phyloP scores from a whole-genome alignment of 2,888 invertebrate genomes.

The Tenodera sinensis region DNA sequence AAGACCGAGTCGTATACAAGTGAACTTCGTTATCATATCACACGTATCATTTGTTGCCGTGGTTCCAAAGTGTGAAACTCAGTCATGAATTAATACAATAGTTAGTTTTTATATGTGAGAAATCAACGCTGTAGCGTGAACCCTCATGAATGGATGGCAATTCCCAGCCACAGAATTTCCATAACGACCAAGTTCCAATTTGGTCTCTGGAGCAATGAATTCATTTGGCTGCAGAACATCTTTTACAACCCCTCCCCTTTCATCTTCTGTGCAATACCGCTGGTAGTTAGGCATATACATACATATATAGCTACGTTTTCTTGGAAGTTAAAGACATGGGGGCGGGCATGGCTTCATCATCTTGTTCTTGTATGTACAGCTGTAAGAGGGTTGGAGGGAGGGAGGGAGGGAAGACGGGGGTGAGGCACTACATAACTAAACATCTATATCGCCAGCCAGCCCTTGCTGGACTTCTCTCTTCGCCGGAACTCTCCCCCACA shows the following conservation, averaged over 20 bases:
- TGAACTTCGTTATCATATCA: too few relatives aligned
- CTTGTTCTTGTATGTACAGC: background rate
- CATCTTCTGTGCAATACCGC: background rate
- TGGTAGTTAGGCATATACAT: background rate
- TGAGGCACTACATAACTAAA: background rate
- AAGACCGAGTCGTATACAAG: too few relatives aligned
- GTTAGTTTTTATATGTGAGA: background rate
- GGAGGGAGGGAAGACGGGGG: too few relatives aligned
- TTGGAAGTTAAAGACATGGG: background rate
- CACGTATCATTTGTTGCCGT: too few relatives aligned
- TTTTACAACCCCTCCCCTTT: background rate
- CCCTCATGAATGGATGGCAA: background rate
- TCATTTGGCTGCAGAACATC: background rate
- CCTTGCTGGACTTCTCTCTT: constrained; percentile 7
- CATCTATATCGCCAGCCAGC: constrained; percentile 1
- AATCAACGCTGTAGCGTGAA: background rate
- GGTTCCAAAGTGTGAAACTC: too few relatives aligned
- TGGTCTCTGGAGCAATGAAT: background rate
- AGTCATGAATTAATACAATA: too few relatives aligned
- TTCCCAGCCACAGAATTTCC: background rate
- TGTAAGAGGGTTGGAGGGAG: background rate
- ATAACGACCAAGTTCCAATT: background rate
- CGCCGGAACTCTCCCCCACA: constrained; percentile 3
- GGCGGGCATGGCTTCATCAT: background rate
- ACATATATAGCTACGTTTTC: background rate